Evolutionary conservation across 1,140 invertebrate species (phyloP), one percentile per base, ranked within the genome.

Genomic region (Callitettix versicolor): DNA sequence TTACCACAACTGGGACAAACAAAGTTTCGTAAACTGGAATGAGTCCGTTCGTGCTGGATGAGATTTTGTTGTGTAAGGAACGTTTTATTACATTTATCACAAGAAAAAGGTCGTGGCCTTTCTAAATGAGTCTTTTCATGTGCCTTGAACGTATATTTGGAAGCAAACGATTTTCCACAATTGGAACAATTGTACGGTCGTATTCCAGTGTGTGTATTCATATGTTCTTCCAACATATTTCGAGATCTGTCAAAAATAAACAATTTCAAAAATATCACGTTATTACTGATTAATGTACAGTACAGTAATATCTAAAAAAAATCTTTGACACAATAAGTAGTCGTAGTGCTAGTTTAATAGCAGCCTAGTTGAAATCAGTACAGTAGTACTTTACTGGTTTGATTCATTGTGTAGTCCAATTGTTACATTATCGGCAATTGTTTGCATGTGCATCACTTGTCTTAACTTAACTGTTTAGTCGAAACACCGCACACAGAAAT

Each of bases 61-160:
- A 88, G 66, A 71, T 87, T 87, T 66, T 86, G 84, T 52, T 80
- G 75, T 21, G 80, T 85, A 46, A 87, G 73, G 68, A 89, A 89
- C 6, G 79, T 74, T 68, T 89, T 89, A 7, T 69, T 73, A 63
- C 86, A 89, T 22, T 78, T 70, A n/a, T 21, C 15, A 60, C 86
- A 89, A 36, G 77, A 75, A 58, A 73, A 85, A 1, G 84, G 84
- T 18, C 86, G 68, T 2, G 82, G 79, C 14, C 85, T 69, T 33
- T 77, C 74, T 63, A 79, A 72, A 60, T 89, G 85, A 0, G 81
- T 88, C 69, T 86, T 88, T 51, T 80, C 70, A 63, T 88, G 86
- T 0, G 83, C 79, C 60, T 81, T 82, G 56, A 80, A 80, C 1
- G 84, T 84, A 62, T 87, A 88, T 60, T 87, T 88, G 1, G 82